Percentiles rank a stretch among this genome's conserved stretches.
Conservation (phyloP, 2,797 vertebrate genomes). For the Gadopsis bispinosus region DNA sequence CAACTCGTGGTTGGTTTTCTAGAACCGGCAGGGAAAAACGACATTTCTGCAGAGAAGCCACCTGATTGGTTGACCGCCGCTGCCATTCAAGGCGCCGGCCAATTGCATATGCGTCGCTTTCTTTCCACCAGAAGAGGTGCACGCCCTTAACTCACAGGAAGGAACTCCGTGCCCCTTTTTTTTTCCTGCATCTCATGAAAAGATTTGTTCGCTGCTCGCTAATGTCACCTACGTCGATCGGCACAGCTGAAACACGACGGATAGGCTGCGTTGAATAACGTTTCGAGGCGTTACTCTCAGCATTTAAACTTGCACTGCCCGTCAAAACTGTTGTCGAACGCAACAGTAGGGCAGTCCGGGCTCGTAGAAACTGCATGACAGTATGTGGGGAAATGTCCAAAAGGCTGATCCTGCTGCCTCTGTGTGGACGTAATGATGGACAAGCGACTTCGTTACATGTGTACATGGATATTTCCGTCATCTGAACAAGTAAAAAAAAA, state of each 20-base stretch:
- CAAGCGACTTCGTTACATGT: not conserved
- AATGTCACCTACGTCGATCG: not conserved
- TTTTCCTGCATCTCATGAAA: slow-evolving; percentile 1
- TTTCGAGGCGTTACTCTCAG: not conserved
- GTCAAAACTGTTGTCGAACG: not conserved
- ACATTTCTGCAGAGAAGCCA: slow-evolving; percentile 70
- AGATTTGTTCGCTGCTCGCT: not conserved
- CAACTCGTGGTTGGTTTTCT: slow-evolving; percentile 95
- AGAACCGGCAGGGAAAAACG: slow-evolving; percentile 81
- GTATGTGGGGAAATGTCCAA: not conserved
- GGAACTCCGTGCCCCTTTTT: slow-evolving; percentile 59
- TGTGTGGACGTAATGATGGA: not conserved
- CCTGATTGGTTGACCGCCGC: slow-evolving; percentile 48
- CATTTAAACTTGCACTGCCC: not conserved
- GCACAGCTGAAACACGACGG: not conserved
- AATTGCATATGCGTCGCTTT: slow-evolving; percentile 43
- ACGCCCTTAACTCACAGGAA: slow-evolving; percentile 71
- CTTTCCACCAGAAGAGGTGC: slow-evolving; percentile 39
- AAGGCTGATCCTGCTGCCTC: not conserved
- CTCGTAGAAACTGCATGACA: not conserved
- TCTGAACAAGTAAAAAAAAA: not conserved
- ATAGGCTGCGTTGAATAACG: not conserved
- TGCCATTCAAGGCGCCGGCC: slow-evolving; percentile 71
- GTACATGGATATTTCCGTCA: not conserved
- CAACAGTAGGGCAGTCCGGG: not conserved